Evolutionary conservation across 2,888 invertebrate species (phyloP), one percentile per base, ranked within the genome.

Genomic region (Brassicogethes aeneus): DNA sequence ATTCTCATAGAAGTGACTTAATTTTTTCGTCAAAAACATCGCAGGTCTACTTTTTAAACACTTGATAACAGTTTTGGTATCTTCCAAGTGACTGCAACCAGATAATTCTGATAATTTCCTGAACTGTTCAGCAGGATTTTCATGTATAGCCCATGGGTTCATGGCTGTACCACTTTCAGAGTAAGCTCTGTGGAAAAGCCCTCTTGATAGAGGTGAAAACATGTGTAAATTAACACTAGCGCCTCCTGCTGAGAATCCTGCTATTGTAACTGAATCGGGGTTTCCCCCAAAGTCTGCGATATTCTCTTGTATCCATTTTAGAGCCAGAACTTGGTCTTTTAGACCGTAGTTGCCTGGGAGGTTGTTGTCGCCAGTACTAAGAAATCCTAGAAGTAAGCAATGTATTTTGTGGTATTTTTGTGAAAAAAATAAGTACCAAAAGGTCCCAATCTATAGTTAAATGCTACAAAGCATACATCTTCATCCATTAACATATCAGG

Each of bases 201-300:
- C 80, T 61, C 66, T 70, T 10, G 80, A 79, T 50, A 75, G 55
- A 0, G 78, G 76, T 0, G 81, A 78, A 10, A 86, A 52, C 48
- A 79, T 76, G 48, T 85, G 86, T 46, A 83, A 76, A 59, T 86
- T 83, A 0, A 81, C 82, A 51, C 85, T 81, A 2, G 80, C 82
- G 17, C 79, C 85, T 0, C 87, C 87, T 0, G 86, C 81, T 2
- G 85, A 85, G 56, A 77, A 73, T 2, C 87, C 87, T 1, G 76
- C 62, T 2, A 86, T 60, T 0, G 83, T 80, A 17, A 86, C 72
- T 41, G 78, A 77, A 33, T 78, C 71, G 1, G 82, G 76, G 66
- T 85, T 77, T 1, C 86, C 86, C 2, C 82, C 82, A 53, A 87
- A 86, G 58, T 70, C 70, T 50, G 73, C 66, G 42, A 86, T 81